Percentiles rank a stretch among this genome's conserved stretches.
phyloP scores from a whole-genome alignment of 2,888 invertebrate genomes.

The Pseudeuparius sepicola region DNA sequence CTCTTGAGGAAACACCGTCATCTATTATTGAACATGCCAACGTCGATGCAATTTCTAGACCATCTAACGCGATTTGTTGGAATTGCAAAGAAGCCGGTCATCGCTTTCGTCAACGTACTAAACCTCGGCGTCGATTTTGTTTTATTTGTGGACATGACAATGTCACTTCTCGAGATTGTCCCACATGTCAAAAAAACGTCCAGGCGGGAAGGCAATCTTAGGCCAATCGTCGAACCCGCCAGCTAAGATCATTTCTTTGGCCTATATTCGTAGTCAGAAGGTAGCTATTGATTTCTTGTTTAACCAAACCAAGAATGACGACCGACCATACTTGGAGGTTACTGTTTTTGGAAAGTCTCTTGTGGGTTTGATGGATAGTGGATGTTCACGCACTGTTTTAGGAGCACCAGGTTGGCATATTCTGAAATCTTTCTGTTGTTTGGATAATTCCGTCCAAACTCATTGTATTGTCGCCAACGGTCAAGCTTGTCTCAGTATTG shows the following conservation, averaged over 20 bases:
- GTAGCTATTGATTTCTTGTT: slow-evolving; percentile 3
- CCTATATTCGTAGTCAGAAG: too few species aligned
- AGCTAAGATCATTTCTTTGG: too few species aligned
- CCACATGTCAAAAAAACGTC: slow-evolving; percentile 9
- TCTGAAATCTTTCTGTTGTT: not conserved
- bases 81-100: too few species aligned
- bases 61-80: too few species aligned
- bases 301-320: not conserved
- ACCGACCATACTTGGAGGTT: too few species aligned
- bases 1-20: too few species aligned
- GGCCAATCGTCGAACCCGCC: slow-evolving; percentile 3
- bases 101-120: too few species aligned
- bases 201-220: not conserved
- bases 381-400: not conserved
- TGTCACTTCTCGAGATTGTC: too few species aligned
- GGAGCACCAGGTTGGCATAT: slow-evolving; percentile 6
- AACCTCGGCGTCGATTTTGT: too few species aligned
- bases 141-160: too few species aligned
- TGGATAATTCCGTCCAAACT: not conserved
- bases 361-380: slow-evolving; percentile 1
- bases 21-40: too few species aligned
- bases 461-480: slow-evolving; percentile 8
- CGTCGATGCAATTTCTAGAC: too few species aligned
- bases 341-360: not conserved
- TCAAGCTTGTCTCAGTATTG: slow-evolving; percentile 4